These are phyloP conservation scores for Parnassius apollo DNA, from an alignment of 2,888 invertebrate species.

Conservation along the genomic window DNA sequence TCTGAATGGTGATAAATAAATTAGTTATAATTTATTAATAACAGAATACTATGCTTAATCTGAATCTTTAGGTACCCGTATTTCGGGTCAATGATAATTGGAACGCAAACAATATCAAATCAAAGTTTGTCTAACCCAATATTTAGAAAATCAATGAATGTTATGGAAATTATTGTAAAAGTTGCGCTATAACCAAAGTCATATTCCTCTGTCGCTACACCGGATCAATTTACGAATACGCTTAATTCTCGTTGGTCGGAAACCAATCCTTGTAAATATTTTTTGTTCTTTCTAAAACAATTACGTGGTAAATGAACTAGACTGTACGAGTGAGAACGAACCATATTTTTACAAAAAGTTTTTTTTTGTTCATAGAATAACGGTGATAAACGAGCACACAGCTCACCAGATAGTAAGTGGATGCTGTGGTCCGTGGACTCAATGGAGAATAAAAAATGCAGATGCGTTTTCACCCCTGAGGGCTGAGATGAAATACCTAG, in stretches of 20 bases:
- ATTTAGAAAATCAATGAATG: not conserved
- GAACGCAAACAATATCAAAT: not conserved
- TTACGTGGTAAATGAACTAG: not conserved
- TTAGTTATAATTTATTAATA: not conserved
- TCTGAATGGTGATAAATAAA: not conserved
- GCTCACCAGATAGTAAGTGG: too few species aligned
- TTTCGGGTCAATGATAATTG: not conserved
- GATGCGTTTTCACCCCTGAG: too few species aligned
- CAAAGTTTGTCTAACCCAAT: not conserved
- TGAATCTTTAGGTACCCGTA: not conserved
- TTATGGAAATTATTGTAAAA: conserved; percentile 1
- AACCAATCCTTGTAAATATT: not conserved
- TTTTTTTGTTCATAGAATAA: not conserved
- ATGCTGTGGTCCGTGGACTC: too few species aligned
- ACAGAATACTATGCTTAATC: not conserved
- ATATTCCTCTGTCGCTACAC: not conserved
- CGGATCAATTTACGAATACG: conserved; percentile 1
- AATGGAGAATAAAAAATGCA: too few species aligned
- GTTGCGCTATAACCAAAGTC: not conserved
- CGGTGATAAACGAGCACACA: too few species aligned
- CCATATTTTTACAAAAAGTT: not conserved
- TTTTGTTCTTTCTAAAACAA: not conserved
- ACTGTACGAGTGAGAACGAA: not conserved
- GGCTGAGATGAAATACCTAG: too few species aligned
- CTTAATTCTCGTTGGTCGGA: not conserved